phyloP scores from a whole-genome alignment of 2,888 invertebrate species.

The Celastrina argiolus region DNA sequence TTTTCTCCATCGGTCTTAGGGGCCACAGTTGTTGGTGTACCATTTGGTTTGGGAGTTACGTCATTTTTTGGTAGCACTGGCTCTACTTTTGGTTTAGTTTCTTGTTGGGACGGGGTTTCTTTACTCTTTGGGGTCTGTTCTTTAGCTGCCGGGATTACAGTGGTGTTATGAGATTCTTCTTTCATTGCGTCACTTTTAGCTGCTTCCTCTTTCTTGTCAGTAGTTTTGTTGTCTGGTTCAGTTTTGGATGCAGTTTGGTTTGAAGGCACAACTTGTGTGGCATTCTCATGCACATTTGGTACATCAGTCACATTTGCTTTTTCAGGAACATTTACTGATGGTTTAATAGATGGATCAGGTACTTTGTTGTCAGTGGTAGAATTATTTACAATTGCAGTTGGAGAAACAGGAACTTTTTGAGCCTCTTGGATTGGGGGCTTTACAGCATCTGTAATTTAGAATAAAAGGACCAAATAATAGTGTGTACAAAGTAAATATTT shows the following conservation, averaged over 20 bases:
- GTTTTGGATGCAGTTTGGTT: slow-evolving; percentile 19
- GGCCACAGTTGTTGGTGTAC: slow-evolving; percentile 37
- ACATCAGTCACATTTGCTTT: slow-evolving; percentile 23
- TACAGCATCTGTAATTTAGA: not conserved
- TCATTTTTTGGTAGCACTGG: slow-evolving; percentile 35
- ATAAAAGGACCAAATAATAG: not conserved
- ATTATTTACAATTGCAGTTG: not conserved
- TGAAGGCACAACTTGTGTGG: slow-evolving; percentile 25
- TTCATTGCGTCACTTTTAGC: slow-evolving; percentile 30
- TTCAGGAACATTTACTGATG: slow-evolving; percentile 2
- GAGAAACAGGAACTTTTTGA: not conserved
- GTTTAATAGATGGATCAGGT: not conserved
- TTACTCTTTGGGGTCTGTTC: slow-evolving; percentile 33
- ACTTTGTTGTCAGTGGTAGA: not conserved
- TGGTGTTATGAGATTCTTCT: slow-evolving; percentile 26
- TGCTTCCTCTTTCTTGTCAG: slow-evolving; percentile 31
- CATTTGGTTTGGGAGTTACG: slow-evolving; percentile 26
- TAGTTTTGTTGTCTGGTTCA: slow-evolving; percentile 32
- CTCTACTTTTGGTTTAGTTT: slow-evolving; percentile 28
- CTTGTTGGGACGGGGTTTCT: not conserved
- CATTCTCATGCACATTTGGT: slow-evolving; percentile 13
- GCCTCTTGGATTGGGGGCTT: not conserved
- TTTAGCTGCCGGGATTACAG: slow-evolving; percentile 36
- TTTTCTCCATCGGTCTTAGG: slow-evolving; percentile 38
- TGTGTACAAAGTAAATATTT: too few species aligned